Evolutionary conservation across 2,797 vertebrate species (phyloP).

Genomic region (Argentina silus): DNA sequence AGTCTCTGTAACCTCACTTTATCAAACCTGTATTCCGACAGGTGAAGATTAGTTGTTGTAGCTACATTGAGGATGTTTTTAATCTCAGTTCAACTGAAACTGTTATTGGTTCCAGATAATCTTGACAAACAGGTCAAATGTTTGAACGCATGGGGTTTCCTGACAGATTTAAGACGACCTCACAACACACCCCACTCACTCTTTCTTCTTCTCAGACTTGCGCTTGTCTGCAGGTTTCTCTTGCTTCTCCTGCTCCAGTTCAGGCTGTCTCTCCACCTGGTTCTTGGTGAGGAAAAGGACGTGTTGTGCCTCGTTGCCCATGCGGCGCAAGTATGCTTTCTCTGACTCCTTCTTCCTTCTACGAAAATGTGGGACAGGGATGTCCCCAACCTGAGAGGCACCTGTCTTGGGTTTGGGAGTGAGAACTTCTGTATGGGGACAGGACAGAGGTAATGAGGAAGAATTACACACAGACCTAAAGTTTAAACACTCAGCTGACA

Average conservation of each 20-base stretch:
- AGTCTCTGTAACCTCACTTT: conserved; percentile 74
- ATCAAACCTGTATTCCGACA: conserved; percentile 74
- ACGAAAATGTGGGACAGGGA: conserved; percentile 82
- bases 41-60: background rate
- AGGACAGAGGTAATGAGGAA: background rate
- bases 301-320: conserved; percentile 82
- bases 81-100: too few relatives aligned
- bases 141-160: too few relatives aligned
- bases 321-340: conserved; percentile 79
- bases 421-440: conserved; percentile 34
- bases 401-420: conserved; percentile 33
- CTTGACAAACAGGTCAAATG: too few relatives aligned
- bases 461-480: background rate
- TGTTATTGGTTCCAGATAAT: too few relatives aligned
- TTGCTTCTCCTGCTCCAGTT: conserved; percentile 72
- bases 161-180: too few relatives aligned
- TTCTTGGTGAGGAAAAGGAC: conserved; percentile 87
- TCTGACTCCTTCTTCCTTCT: conserved; percentile 75
- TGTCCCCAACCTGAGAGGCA: conserved; percentile 47
- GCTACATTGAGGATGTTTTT: too few relatives aligned
- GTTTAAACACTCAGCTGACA: too few relatives aligned
- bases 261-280: conserved; percentile 83
- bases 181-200: conserved; percentile 74
- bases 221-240: conserved; percentile 53
- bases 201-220: conserved; percentile 83